A percentile compares a stretch with the other conserved stretches of the same genome.
Evolutionary conservation across 2,888 invertebrate species (phyloP).

Genomic region (Stenodema calcarata): DNA sequence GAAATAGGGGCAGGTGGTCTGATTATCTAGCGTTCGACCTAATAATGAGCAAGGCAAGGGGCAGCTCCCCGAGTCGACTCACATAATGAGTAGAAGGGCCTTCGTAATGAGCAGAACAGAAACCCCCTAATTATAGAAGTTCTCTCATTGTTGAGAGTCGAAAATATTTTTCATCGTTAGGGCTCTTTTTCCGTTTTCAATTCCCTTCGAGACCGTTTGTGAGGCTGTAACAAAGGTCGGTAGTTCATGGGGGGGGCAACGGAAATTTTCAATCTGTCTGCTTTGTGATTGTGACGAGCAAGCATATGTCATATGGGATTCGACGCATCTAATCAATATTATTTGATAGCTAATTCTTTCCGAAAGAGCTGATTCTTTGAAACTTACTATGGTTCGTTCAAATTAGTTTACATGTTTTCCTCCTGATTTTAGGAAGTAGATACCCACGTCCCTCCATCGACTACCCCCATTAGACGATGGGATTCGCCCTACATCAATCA

Average conservation of each 20-base stretch:
- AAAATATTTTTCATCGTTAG: not conserved
- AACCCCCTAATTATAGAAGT: not conserved
- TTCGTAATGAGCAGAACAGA: not conserved
- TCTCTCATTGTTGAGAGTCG: not conserved
- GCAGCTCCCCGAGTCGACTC: not conserved
- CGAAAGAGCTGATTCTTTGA: no score
- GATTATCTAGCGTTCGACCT: not conserved
- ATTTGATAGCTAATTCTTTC: no score
- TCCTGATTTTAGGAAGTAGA: no score
- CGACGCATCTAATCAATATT: no score
- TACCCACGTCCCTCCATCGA: no score
- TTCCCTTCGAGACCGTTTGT: not conserved
- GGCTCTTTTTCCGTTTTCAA: not conserved
- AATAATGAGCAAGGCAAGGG: not conserved
- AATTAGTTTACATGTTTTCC: no score
- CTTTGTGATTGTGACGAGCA: no score
- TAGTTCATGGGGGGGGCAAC: not conserved
- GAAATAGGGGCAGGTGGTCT: not conserved
- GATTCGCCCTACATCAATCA: no score
- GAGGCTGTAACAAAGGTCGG: not conserved
- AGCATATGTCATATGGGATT: no score
- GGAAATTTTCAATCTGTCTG: no score
- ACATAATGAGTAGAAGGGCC: not conserved
- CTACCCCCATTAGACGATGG: no score
- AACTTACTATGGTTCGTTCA: no score